These are phyloP conservation scores for Hanleya hanleyi DNA, from an alignment of 2,888 invertebrate genomes.

Conservation along the genomic window DNA sequence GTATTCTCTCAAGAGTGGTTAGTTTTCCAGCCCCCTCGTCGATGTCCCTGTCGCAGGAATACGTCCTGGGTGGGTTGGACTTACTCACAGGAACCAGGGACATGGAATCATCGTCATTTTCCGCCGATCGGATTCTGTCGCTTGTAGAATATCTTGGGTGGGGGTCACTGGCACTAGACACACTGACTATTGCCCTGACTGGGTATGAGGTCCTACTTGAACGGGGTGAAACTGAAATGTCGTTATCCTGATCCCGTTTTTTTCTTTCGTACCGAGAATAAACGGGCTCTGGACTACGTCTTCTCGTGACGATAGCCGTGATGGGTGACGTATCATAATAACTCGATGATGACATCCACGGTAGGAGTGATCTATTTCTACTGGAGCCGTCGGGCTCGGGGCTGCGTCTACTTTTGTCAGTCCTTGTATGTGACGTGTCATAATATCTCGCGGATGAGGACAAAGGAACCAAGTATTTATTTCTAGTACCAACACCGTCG, in stretches of 20 bases:
- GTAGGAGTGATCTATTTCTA: neutral
- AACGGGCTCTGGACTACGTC: neutral
- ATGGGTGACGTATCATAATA: neutral
- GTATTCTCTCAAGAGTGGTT: slow-evolving; percentile 8
- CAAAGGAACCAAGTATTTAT: too few species aligned
- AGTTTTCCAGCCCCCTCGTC: slow-evolving; percentile 1
- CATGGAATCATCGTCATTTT: slow-evolving; percentile 10
- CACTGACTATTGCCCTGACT: neutral
- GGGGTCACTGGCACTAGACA: neutral
- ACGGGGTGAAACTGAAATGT: neutral
- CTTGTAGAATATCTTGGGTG: neutral
- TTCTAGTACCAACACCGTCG: too few species aligned
- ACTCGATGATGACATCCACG: neutral
- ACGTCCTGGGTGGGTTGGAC: neutral
- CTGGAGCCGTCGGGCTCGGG: too few species aligned
- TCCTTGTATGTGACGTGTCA: too few species aligned
- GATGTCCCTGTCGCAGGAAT: slow-evolving; percentile 8
- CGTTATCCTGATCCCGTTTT: neutral
- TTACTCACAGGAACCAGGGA: slow-evolving; percentile 4
- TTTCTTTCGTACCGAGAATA: neutral
- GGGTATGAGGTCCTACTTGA: neutral
- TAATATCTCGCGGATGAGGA: too few species aligned
- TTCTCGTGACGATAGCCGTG: neutral
- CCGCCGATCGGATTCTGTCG: neutral
- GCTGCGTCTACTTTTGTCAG: too few species aligned